Conservation (phyloP, 2,888 invertebrate genomes). For the Amphipyra tragopoginis region DNA sequence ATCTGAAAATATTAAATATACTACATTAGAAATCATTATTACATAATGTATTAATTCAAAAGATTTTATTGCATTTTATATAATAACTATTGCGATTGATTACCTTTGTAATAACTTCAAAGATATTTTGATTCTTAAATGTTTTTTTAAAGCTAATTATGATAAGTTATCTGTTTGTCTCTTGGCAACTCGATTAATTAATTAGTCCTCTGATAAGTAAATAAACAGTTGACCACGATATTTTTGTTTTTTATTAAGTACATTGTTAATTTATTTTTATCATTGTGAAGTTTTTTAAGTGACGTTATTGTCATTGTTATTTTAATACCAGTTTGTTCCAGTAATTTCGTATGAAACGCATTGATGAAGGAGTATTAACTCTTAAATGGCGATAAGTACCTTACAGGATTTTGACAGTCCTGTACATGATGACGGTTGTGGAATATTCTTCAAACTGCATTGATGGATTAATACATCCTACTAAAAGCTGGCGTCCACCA, state of each 20-base stretch:
- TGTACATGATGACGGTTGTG: too few relatives aligned
- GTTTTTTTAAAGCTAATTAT: conserved; percentile 51
- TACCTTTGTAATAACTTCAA: conserved; percentile 44
- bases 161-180: conserved; percentile 54
- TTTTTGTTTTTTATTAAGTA: conserved; percentile 15
- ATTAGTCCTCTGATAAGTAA: conserved; percentile 46
- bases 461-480: too few relatives aligned
- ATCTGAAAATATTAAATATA: not conserved
- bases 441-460: too few relatives aligned
- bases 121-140: conserved; percentile 32
- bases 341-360: too few relatives aligned
- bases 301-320: conserved; percentile 1
- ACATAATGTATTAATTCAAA: not conserved
- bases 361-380: too few relatives aligned
- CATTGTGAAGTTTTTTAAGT: conserved; percentile 2
- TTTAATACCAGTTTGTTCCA: too few relatives aligned
- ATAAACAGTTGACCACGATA: conserved; percentile 12
- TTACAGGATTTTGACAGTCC: too few relatives aligned
- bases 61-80: conserved; percentile 5
- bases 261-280: conserved; percentile 13
- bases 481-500: too few relatives aligned
- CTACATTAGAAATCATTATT: not conserved
- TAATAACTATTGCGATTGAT: not conserved
- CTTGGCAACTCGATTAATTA: conserved; percentile 51
- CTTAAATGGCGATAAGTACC: too few relatives aligned